Base-by-base conservation (phyloP, 2,888 invertebrate species). In the Papilio gigon region DNA sequence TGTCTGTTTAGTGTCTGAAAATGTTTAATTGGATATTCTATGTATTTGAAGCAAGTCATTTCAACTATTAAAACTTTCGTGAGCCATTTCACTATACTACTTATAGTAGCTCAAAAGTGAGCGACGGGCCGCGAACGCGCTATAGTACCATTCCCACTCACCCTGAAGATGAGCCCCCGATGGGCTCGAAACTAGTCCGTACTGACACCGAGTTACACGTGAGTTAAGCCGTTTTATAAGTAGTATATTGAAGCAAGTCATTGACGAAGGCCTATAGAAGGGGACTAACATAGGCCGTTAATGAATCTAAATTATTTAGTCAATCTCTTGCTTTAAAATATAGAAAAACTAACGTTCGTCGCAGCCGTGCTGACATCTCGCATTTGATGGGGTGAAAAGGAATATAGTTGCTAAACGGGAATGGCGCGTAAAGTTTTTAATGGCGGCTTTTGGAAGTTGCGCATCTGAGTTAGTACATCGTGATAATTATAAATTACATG, bases 401-500 rank as follows among this genome's bases (percentile, higher is more conserved):
- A 56, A 56, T 30, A 30, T 30, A 30, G 9, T 9, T 6, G 27
- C 22, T n/a, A 27, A 30, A 56, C 17, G 9, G n/a, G 17, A 27
- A 30, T 56, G 30, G 53, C 30, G 53, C 27, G 27, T 30, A 30
- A 17, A 30, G 27, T 56, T 30, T 56, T 27, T 47, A 47, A 47
- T 47, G 4, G 47, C 22, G 12, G 22, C n/a, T 22, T 30, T n/a
- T 30, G 53, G 30, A 17, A 30, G 22, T 50, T 25, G 9, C 27
- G 2, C n/a, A 27, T 53, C 50, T 53, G 53, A 30, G 17, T 56
- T 17, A 47, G 22, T 47, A 56, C 53, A 30, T 30, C 17, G 27
- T 30, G 30, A 56, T 56, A 30, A 30, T 56, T 30, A 27, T 56
- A 27, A 56, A 56, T 56, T 56, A 56, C 30, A 17, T 30, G 53